Percentiles rank a stretch among this genome's conserved stretches.
These are phyloP conservation scores for Campoletis raptor DNA, from an alignment of 2,888 invertebrate genomes.

Conservation along the genomic window DNA sequence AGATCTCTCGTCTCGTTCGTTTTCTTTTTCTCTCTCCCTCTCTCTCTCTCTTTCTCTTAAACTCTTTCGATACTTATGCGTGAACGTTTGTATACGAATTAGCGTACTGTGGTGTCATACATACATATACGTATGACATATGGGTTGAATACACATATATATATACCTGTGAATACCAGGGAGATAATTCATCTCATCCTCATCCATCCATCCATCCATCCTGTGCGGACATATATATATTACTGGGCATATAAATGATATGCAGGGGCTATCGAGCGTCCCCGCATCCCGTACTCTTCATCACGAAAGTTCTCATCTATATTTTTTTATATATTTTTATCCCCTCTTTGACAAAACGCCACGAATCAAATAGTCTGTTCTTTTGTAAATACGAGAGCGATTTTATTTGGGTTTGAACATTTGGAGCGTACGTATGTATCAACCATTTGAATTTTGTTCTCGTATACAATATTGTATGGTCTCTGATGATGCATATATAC, in stretches of 20 bases:
- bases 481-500: conserved; percentile 20
- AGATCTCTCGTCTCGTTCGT: conserved; percentile 20
- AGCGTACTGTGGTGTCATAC: conserved; percentile 2
- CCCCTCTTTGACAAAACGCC: not conserved
- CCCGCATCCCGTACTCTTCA: not conserved
- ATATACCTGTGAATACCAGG: conserved; percentile 34
- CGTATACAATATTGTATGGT: conserved; percentile 19
- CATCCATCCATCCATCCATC: conserved; percentile 42
- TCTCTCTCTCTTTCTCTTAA: not conserved
- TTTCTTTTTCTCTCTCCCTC: not conserved
- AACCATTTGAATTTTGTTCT: conserved; percentile 12
- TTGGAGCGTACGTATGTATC: not conserved
- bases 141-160: not conserved
- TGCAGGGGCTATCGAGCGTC: conserved; percentile 29
- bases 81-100: conserved; percentile 43
- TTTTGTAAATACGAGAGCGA: conserved; percentile 9
- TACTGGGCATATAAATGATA: conserved; percentile 46
- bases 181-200: conserved; percentile 60
- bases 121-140: not conserved
- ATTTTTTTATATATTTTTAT: conserved; percentile 4
- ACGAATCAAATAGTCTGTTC: conserved; percentile 22
- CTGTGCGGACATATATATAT: conserved; percentile 30
- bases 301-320: not conserved
- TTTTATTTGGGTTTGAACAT: conserved; percentile 38
- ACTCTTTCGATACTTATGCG: conserved; percentile 12